These are phyloP conservation scores for Teinopalpus imperialis DNA, from an alignment of 2,888 invertebrate genomes.

Conservation along the genomic window DNA sequence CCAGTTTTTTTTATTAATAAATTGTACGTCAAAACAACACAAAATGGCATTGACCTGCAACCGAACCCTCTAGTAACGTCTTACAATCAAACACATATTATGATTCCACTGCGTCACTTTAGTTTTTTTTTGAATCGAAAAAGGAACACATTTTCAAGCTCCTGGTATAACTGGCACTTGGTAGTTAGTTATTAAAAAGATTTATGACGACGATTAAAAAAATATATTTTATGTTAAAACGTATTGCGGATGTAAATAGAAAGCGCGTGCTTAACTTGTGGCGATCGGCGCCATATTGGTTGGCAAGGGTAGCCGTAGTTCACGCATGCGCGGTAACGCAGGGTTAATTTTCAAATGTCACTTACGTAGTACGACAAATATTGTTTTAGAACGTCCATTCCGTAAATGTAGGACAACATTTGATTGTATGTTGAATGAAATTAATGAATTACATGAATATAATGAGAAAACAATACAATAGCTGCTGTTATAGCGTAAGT, in stretches of 20 bases:
- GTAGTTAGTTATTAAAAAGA: constrained; percentile 21
- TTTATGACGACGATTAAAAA: constrained; percentile 16
- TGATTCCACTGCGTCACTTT: constrained; percentile 59
- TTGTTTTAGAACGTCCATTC: constrained; percentile 37
- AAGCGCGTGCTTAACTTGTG: constrained; percentile 69
- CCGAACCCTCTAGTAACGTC: constrained; percentile 46
- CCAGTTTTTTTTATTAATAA: constrained; percentile 25
- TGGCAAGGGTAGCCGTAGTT: constrained; percentile 55
- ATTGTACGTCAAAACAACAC: constrained; percentile 41
- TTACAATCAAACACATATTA: constrained; percentile 45
- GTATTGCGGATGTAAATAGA: constrained; percentile 51
- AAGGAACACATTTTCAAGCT: constrained; percentile 24
- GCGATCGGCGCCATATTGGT: constrained; percentile 77
- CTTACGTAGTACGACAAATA: constrained; percentile 33
- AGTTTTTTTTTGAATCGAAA: constrained; percentile 5
- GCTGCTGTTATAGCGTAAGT: too few relatives aligned
- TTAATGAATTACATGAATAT: too few relatives aligned
- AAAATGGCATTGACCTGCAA: constrained; percentile 48
- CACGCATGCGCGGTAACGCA: constrained; percentile 64
- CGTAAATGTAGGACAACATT: too few relatives aligned
- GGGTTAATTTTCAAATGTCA: constrained; percentile 52
- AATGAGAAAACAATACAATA: too few relatives aligned
- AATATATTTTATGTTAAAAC: constrained; percentile 30
- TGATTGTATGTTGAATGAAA: too few relatives aligned
- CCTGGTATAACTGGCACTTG: constrained; percentile 27